These are phyloP conservation scores for Lasaia peninsularis DNA, from an alignment of 1,140 invertebrate species.

Conservation along the genomic window DNA sequence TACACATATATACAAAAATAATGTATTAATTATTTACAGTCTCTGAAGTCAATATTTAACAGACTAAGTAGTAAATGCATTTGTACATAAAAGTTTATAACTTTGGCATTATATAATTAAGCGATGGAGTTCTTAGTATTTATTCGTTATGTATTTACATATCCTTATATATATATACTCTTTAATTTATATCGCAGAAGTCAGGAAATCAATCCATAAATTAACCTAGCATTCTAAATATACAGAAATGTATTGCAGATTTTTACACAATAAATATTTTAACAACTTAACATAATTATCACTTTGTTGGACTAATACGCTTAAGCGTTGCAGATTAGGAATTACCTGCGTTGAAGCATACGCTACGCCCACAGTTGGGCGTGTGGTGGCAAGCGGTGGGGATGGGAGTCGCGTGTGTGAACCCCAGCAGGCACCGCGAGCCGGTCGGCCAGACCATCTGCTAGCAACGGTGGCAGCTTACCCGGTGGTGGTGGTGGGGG, in stretches of 20 bases:
- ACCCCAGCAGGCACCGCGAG: constrained; percentile 70
- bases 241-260: constrained; percentile 39
- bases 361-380: constrained; percentile 84
- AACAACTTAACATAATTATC: constrained; percentile 68
- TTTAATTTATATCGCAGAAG: constrained; percentile 71
- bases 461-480: constrained; percentile 72
- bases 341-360: constrained; percentile 79
- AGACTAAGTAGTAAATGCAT: constrained; percentile 53
- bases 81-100: constrained; percentile 70
- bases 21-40: constrained; percentile 58
- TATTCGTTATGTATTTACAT: constrained; percentile 16
- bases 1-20: constrained; percentile 59
- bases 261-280: constrained; percentile 59
- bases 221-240: constrained; percentile 42
- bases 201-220: constrained; percentile 57
- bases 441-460: constrained; percentile 69
- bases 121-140: constrained; percentile 27
- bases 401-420: constrained; percentile 88
- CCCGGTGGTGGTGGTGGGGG: constrained; percentile 81
- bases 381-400: constrained; percentile 95
- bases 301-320: constrained; percentile 73
- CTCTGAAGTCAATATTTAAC: constrained; percentile 36
- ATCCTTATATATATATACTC: background rate
- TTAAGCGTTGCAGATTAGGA: constrained; percentile 67
- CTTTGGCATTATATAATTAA: constrained; percentile 75